Conservation (phyloP, 2,113 vertebrate species). For the Fulmarus glacialis region DNA sequence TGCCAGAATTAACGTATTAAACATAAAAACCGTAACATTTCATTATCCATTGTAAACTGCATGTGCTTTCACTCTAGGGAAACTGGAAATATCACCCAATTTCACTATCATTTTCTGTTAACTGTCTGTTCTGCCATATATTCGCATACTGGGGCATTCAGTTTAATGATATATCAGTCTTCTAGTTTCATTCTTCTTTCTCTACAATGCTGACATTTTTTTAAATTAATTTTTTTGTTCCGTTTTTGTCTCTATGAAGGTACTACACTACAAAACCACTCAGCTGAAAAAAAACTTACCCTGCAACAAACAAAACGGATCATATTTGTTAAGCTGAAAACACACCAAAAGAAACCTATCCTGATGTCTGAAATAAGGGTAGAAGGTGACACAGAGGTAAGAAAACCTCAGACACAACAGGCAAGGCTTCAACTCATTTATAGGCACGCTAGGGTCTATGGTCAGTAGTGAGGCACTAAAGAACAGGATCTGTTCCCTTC, state of each 20-base stretch:
- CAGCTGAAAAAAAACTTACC: background rate
- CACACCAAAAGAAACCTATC: background rate
- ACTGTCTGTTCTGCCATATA: background rate
- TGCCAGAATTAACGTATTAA: conserved; percentile 14
- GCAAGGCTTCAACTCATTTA: background rate
- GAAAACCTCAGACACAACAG: background rate
- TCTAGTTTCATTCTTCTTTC: background rate
- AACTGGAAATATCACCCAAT: conserved; percentile 19
- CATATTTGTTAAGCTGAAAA: background rate
- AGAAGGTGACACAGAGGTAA: background rate
- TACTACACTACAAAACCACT: background rate
- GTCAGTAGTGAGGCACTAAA: background rate
- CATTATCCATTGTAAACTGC: background rate
- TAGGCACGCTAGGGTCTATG: background rate
- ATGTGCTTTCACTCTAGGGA: background rate
- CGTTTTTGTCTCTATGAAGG: background rate
- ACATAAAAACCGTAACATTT: conserved; percentile 20
- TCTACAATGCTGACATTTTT: background rate
- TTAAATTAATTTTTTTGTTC: background rate
- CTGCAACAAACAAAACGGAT: background rate
- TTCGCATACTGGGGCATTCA: background rate
- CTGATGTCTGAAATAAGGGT: background rate
- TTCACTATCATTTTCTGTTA: background rate
- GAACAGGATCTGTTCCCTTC: background rate
- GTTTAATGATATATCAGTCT: background rate